Conservation (phyloP, 2,113 vertebrate species). For the Echinops telfairi region DNA sequence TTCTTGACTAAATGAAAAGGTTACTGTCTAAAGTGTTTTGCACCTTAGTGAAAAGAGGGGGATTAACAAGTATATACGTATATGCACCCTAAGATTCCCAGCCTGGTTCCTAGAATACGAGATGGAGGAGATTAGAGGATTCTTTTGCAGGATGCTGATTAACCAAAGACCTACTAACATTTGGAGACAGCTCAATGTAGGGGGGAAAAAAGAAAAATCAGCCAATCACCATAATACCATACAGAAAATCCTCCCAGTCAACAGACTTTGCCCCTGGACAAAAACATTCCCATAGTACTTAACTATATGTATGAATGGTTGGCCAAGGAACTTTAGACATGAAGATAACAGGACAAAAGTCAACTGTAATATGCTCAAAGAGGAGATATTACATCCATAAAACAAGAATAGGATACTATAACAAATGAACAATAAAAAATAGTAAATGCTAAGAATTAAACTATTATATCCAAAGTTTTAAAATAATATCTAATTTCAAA, state of each 20-base stretch:
- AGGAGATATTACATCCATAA: background rate
- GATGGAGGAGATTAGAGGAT: background rate
- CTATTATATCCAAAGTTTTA: background rate
- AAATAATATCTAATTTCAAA: conserved; percentile 32
- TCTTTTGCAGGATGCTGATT: background rate
- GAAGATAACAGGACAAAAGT: background rate
- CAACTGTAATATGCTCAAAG: background rate
- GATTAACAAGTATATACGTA: background rate
- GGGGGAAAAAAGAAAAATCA: background rate
- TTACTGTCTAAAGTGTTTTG: background rate
- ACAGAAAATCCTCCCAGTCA: background rate
- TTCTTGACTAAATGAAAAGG: background rate
- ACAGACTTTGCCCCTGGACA: background rate
- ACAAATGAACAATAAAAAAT: background rate
- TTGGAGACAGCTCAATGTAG: background rate
- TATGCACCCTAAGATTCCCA: background rate
- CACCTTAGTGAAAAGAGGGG: background rate
- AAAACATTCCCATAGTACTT: background rate
- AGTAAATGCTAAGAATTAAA: background rate
- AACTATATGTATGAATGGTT: background rate
- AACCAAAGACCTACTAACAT: background rate
- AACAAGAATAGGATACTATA: conserved; percentile 53
- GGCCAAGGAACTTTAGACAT: background rate
- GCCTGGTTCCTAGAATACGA: background rate
- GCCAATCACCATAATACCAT: background rate